phyloP scores from a whole-genome alignment of 2,888 invertebrate species.

The Limnephilus lunatus region DNA sequence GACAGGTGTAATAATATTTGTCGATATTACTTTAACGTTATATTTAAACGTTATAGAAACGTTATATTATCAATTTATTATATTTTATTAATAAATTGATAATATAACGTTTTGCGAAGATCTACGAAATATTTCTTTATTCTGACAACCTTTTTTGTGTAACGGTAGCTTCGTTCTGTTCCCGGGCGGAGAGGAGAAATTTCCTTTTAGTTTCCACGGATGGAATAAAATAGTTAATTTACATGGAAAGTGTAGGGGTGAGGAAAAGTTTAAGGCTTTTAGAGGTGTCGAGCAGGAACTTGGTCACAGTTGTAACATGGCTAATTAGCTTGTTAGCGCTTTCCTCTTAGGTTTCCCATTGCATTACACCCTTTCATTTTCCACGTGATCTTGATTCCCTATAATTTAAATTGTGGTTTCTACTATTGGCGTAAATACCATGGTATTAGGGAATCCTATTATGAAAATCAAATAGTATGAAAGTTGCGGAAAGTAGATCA shows the following conservation, averaged over 20 bases:
- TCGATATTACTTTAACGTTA: too few species aligned
- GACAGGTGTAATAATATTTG: background rate
- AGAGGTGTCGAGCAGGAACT: constrained; percentile 54
- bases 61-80: too few species aligned
- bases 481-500: background rate
- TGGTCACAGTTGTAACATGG: constrained; percentile 52
- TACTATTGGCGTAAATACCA: background rate
- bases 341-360: background rate
- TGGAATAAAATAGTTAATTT: constrained; percentile 61
- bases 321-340: constrained; percentile 60
- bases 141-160: constrained; percentile 11
- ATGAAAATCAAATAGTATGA: background rate
- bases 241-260: constrained; percentile 55
- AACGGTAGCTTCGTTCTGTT: background rate
- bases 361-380: background rate
- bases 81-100: background rate
- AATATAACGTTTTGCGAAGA: background rate
- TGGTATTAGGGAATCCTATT: background rate
- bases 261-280: constrained; percentile 50
- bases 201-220: constrained; percentile 39
- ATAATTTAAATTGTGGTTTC: background rate
- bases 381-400: background rate
- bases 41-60: too few species aligned
- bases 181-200: constrained; percentile 18
- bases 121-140: background rate